These are phyloP conservation scores for Artibeus jamaicensis DNA, from an alignment of 2,797 vertebrate genomes.

Conservation along the genomic window DNA sequence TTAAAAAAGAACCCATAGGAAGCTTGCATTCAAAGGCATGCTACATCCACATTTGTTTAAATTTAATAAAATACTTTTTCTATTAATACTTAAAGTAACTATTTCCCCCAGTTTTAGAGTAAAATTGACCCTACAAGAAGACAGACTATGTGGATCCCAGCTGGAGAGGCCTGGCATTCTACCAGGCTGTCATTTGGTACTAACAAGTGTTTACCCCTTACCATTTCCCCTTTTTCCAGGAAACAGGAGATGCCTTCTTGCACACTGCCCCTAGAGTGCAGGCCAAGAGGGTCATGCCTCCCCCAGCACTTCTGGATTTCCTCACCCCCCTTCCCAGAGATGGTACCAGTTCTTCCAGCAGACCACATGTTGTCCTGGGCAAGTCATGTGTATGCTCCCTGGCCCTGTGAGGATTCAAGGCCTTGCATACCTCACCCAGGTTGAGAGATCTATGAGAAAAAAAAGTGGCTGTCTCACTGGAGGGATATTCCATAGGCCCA, in stretches of 20 bases:
- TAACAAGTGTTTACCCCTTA: not conserved
- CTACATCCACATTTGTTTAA: not conserved
- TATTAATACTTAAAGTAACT: not conserved
- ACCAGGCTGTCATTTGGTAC: not conserved
- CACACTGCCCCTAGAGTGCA: not conserved
- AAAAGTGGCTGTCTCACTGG: not conserved
- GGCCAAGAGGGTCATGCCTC: not conserved
- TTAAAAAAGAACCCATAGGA: not conserved
- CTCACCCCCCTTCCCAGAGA: not conserved
- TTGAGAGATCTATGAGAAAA: not conserved
- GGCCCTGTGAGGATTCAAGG: not conserved
- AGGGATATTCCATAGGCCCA: not conserved
- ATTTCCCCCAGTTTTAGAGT: not conserved
- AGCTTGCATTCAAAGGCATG: not conserved
- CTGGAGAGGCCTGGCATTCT: not conserved
- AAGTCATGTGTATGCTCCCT: not conserved
- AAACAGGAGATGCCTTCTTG: not conserved
- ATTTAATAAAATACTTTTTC: not conserved
- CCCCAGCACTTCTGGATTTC: not conserved
- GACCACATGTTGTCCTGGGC: not conserved
- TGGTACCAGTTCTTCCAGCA: not conserved
- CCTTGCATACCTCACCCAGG: not conserved
- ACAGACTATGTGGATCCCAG: not conserved
- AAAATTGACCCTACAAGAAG: slow-evolving; percentile 8
- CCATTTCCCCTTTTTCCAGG: not conserved